These are phyloP conservation scores for Sula dactylatra DNA, from an alignment of 2,113 vertebrate genomes.

Conservation along the genomic window DNA sequence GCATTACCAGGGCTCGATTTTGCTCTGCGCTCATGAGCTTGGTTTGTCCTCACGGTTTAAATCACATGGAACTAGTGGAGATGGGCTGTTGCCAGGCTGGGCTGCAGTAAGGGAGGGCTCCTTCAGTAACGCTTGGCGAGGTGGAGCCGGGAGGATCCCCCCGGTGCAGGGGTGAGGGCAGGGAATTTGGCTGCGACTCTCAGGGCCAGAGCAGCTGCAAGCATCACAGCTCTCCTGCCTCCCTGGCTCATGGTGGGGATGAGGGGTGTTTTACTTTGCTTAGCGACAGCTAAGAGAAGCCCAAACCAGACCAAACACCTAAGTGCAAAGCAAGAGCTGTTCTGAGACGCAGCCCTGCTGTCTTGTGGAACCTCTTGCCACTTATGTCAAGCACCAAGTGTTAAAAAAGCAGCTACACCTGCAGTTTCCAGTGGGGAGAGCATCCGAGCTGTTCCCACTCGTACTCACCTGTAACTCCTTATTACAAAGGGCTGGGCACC, in stretches of 20 bases:
- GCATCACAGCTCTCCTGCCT: background rate
- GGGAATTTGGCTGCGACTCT: background rate
- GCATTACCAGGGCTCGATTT: too few relatives aligned
- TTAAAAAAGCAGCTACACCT: background rate
- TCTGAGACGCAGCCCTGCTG: background rate
- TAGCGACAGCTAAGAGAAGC: background rate
- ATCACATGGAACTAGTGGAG: background rate
- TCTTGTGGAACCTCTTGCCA: fast-evolving
- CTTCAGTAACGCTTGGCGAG: background rate
- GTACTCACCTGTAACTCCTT: background rate
- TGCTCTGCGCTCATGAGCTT: too few relatives aligned
- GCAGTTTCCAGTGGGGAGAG: background rate
- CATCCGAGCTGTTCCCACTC: fast-evolving
- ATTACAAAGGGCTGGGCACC: background rate
- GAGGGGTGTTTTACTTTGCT: too few relatives aligned
- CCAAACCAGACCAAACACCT: background rate
- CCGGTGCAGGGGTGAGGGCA: background rate
- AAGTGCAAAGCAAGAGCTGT: background rate
- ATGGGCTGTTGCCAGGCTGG: background rate
- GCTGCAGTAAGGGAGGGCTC: background rate
- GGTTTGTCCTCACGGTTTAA: background rate
- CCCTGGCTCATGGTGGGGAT: fast-evolving
- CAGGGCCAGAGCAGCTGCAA: background rate
- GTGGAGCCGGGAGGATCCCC: background rate
- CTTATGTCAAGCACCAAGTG: background rate